Percentiles rank a stretch among this genome's conserved stretches.
These are phyloP conservation scores for Neofelis nebulosa DNA, from an alignment of 2,113 vertebrate species.

Conservation along the genomic window DNA sequence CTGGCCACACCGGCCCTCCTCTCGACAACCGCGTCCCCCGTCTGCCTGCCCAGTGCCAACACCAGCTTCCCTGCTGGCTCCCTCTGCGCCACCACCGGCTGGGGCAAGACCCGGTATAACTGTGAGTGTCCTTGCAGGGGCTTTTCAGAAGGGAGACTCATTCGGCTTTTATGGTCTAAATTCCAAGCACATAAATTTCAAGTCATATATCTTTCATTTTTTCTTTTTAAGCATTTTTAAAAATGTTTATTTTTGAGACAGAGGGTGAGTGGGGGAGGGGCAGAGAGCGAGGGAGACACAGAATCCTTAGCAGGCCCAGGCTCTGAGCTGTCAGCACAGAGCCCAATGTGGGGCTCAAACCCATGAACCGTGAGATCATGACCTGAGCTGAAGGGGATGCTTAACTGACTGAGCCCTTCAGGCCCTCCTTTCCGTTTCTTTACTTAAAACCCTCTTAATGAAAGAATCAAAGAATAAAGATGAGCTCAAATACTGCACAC, in stretches of 20 bases:
- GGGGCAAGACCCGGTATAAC: slow-evolving; percentile 87
- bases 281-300: too few species aligned
- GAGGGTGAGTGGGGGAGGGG: too few species aligned
- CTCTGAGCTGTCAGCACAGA: too few species aligned
- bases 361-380: too few species aligned
- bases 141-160: background rate
- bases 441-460: background rate
- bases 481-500: too few species aligned
- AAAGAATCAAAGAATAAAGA: background rate
- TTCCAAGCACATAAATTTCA: background rate
- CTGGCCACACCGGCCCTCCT: slow-evolving; percentile 83
- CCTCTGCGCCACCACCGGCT: slow-evolving; percentile 88
- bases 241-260: too few species aligned
- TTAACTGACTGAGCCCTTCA: too few species aligned
- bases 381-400: too few species aligned
- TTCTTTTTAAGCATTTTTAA: too few species aligned
- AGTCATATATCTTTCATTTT: background rate
- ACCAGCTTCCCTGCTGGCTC: slow-evolving; percentile 85
- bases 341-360: too few species aligned
- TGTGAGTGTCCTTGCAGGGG: slow-evolving; percentile 71
- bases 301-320: too few species aligned
- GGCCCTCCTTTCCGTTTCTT: background rate
- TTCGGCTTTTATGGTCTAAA: background rate
- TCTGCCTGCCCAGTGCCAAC: slow-evolving; percentile 83
- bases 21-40: slow-evolving; percentile 80